Evolutionary conservation across 37 sponge, comb jelly and placozoan species (phyloP).

Genomic region (Chondrosia reniformis): DNA sequence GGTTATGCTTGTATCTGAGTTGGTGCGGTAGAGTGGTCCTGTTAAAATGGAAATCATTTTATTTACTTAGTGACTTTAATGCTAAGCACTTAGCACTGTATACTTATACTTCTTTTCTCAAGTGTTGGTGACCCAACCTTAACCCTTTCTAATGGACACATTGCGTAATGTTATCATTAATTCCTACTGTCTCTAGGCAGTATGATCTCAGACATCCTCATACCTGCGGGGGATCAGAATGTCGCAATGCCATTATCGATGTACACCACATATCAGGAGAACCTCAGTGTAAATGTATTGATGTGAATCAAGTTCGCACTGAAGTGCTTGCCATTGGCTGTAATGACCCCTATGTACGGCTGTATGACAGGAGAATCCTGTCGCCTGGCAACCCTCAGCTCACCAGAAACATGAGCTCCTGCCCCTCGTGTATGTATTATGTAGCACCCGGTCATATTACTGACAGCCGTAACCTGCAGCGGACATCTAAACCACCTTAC

Average conservation of each 20-base stretch:
- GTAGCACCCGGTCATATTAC: conserved; percentile 57
- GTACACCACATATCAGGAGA: conserved; percentile 17
- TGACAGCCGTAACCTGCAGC: neutral
- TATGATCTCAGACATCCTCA: conserved; percentile 80
- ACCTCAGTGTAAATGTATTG: conserved; percentile 83
- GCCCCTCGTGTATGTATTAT: conserved; percentile 43
- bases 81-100: too few species aligned
- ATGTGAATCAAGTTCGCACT: conserved; percentile 69
- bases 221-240: conserved; percentile 40
- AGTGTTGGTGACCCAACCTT: too few species aligned
- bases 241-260: conserved; percentile 73
- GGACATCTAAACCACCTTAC: neutral
- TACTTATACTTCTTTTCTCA: too few species aligned
- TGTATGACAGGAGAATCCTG: conserved; percentile 82
- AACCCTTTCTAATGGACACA: too few species aligned
- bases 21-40: too few species aligned
- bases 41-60: too few species aligned
- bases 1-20: too few species aligned
- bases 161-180: too few species aligned
- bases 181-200: conserved; percentile 47
- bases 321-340: conserved; percentile 84
- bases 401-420: conserved; percentile 3
- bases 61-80: too few species aligned
- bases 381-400: conserved; percentile 1
- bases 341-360: conserved; percentile 70